phyloP scores from a whole-genome alignment of 2,888 invertebrate species.

The Serripes groenlandicus region DNA sequence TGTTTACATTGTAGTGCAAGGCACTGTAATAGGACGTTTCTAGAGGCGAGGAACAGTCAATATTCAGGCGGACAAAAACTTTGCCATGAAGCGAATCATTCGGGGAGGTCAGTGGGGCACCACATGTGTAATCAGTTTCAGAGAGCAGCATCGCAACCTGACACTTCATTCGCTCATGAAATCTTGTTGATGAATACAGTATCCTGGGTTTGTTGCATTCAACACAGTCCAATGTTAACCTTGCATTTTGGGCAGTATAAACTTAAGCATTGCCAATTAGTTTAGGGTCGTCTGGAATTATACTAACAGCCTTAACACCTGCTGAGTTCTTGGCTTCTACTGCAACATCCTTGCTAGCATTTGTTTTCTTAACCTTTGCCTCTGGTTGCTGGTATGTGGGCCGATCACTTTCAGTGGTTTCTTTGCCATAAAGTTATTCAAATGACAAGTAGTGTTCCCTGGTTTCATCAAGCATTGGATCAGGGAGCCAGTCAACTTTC shows the following conservation, averaged over 20 bases:
- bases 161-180: neutral
- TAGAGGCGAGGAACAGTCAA: no score
- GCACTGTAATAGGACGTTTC: no score
- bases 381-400: no score
- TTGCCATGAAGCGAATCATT: no score
- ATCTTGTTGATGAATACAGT: constrained; percentile 2
- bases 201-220: constrained; percentile 32
- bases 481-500: constrained; percentile 46
- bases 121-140: constrained; percentile 29
- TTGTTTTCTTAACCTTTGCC: no score
- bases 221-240: neutral
- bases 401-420: constrained; percentile 42
- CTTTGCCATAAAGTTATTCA: constrained; percentile 10
- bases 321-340: no score
- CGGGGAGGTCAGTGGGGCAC: constrained; percentile 15
- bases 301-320: no score
- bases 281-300: no score
- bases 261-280: no score
- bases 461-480: constrained; percentile 48
- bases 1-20: no score
- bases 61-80: no score
- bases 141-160: neutral
- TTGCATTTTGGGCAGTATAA: constrained; percentile 29
- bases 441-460: constrained; percentile 50
- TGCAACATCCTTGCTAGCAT: neutral